Conservation (phyloP, 2,113 vertebrate species). For the Aspidoscelis tigris region DNA sequence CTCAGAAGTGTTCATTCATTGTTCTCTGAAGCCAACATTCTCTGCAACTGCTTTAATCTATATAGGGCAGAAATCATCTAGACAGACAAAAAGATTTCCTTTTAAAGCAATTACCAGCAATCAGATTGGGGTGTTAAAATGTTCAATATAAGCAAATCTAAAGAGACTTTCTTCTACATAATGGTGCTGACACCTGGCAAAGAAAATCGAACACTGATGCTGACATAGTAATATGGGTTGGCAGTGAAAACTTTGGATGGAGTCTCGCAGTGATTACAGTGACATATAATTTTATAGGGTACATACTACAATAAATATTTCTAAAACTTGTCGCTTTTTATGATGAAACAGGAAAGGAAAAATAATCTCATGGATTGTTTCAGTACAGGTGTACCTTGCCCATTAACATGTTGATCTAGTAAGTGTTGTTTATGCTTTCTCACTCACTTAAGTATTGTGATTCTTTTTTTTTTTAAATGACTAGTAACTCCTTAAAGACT, state of each 20-base stretch:
- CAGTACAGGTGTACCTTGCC: too few relatives aligned
- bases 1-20: too few relatives aligned
- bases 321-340: neutral
- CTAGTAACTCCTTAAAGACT: too few relatives aligned
- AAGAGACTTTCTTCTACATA: constrained; percentile 7
- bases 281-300: neutral
- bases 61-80: neutral
- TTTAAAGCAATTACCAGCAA: constrained; percentile 19
- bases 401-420: too few relatives aligned
- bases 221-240: neutral
- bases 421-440: too few relatives aligned
- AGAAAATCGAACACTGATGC: neutral
- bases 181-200: neutral
- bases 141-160: constrained; percentile 11
- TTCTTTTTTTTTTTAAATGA: too few relatives aligned
- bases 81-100: neutral
- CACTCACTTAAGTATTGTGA: too few relatives aligned
- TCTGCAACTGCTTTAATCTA: neutral
- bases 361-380: too few relatives aligned
- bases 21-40: neutral
- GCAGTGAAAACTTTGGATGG: neutral
- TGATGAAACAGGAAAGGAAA: neutral
- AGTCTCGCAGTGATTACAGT: neutral
- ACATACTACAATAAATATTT: neutral
- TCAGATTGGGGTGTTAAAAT: constrained; percentile 9